Evolutionary conservation across 2,888 invertebrate species (phyloP).

Genomic region (Chironomus tentans): DNA sequence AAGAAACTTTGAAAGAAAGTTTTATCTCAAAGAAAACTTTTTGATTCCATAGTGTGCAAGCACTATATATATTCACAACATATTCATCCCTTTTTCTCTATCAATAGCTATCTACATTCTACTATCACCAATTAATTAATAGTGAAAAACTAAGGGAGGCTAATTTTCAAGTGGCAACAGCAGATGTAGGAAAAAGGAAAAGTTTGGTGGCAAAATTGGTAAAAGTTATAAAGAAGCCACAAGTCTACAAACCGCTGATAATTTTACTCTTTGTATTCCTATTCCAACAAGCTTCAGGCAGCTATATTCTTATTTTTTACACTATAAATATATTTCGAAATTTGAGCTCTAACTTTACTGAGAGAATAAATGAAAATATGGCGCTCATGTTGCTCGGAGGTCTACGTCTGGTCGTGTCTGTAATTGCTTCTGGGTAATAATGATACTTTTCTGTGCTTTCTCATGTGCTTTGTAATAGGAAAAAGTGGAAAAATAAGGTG

Average conservation of each 20-base stretch:
- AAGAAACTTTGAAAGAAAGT: too few relatives aligned
- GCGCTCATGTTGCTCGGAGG: conserved; percentile 30
- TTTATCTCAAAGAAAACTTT: not conserved
- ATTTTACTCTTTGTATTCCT: conserved; percentile 44
- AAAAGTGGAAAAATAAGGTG: conserved; percentile 3
- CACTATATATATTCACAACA: too few relatives aligned
- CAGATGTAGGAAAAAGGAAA: not conserved
- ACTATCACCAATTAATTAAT: conserved; percentile 24
- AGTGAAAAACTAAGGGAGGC: conserved; percentile 10
- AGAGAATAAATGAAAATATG: conserved; percentile 31
- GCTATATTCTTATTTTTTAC: conserved; percentile 51
- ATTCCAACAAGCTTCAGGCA: conserved; percentile 49
- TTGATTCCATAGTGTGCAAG: not conserved
- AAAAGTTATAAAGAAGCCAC: conserved; percentile 32
- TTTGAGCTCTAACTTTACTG: conserved; percentile 30
- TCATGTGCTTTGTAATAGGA: not conserved
- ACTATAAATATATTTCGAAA: conserved; percentile 30
- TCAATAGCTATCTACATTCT: conserved; percentile 15
- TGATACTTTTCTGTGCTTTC: not conserved
- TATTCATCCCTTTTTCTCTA: not conserved
- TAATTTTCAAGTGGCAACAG: not conserved
- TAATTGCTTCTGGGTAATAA: conserved; percentile 40
- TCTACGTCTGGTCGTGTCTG: conserved; percentile 45
- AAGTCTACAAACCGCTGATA: conserved; percentile 45
- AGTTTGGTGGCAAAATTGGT: conserved; percentile 9